phyloP scores from a whole-genome alignment of 2,113 vertebrate species.

The Gambusia affinis region DNA sequence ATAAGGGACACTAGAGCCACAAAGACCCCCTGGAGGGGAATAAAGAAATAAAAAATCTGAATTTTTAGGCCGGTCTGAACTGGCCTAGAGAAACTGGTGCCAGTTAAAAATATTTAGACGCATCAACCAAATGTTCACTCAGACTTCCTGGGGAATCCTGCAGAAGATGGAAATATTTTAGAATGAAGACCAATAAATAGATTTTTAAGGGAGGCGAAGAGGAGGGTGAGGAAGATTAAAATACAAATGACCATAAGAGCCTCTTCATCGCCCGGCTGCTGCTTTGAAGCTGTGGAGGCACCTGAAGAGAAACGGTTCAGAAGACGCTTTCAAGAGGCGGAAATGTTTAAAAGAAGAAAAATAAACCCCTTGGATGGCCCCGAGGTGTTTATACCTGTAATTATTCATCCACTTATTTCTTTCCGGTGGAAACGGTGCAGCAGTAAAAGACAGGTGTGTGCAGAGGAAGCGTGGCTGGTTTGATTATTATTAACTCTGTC shows the following conservation, averaged over 20 bases:
- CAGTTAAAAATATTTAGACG: not conserved
- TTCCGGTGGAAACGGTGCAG: slow-evolving; percentile 35
- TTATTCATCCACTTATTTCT: slow-evolving; percentile 75
- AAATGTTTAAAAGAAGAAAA: slow-evolving; percentile 62
- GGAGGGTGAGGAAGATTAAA: slow-evolving; percentile 58
- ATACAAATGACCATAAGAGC: slow-evolving; percentile 69
- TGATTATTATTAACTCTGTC: slow-evolving; percentile 43
- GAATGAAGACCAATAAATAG: slow-evolving; percentile 28
- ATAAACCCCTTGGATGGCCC: slow-evolving; percentile 59
- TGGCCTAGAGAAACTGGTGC: no score
- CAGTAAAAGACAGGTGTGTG: slow-evolving; percentile 69
- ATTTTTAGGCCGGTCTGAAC: no score
- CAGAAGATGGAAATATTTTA: slow-evolving; percentile 37
- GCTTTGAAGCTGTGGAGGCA: slow-evolving; percentile 73
- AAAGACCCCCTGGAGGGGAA: no score
- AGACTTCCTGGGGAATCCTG: slow-evolving; percentile 36
- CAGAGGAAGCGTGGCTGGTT: slow-evolving; percentile 51
- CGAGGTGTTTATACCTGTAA: slow-evolving; percentile 76
- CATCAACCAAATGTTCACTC: not conserved
- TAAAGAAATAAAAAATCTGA: no score
- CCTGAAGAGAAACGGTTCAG: slow-evolving; percentile 59
- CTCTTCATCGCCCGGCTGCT: slow-evolving; percentile 16
- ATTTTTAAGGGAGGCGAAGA: slow-evolving; percentile 14
- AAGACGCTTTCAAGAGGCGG: slow-evolving; percentile 62
- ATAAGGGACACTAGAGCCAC: no score